These are phyloP conservation scores for Origma solitaria DNA, from an alignment of 2,113 vertebrate species.

Conservation along the genomic window DNA sequence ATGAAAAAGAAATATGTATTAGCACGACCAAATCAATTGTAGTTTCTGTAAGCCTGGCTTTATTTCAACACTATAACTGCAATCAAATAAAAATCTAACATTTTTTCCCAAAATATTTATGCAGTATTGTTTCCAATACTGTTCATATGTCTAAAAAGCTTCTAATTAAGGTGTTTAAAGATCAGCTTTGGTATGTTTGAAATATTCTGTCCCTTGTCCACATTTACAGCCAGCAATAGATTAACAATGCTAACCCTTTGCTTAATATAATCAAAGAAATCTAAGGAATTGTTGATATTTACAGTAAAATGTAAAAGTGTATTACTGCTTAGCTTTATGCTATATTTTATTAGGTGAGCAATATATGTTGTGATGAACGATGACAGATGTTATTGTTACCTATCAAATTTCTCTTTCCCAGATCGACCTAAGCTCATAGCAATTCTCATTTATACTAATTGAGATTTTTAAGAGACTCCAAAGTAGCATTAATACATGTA, in stretches of 20 bases:
- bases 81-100: neutral
- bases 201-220: neutral
- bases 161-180: neutral
- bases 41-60: neutral
- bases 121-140: neutral
- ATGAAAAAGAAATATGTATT: neutral
- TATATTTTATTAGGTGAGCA: neutral
- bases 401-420: neutral
- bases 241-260: neutral
- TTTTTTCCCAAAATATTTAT: neutral
- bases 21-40: neutral
- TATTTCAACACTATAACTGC: neutral
- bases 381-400: neutral
- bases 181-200: neutral
- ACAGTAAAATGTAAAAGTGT: neutral
- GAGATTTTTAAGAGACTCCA: neutral
- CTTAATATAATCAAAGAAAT: neutral
- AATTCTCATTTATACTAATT: neutral
- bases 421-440: neutral
- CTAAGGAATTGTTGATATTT: neutral
- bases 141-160: neutral
- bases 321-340: neutral
- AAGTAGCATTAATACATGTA: neutral
- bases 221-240: neutral
- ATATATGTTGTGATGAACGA: neutral